Conservation (phyloP, 2,113 vertebrate species). For the Ophthalmolycus amberensis region DNA sequence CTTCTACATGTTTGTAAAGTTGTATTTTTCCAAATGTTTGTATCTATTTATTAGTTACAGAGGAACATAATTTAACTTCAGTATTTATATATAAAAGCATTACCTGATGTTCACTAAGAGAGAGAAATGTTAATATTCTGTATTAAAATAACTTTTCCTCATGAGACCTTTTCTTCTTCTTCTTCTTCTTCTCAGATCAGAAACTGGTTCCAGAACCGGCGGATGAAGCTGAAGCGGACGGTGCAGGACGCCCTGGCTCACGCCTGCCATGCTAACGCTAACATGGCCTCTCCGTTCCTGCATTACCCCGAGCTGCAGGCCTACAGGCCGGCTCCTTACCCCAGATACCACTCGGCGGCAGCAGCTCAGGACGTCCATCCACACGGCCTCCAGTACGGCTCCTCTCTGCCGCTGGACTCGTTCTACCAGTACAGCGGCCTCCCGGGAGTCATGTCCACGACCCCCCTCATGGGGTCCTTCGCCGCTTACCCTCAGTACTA, state of each 20-base stretch:
- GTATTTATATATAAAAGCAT: neutral
- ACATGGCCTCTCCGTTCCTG: conserved; percentile 76
- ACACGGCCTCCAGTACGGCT: conserved; percentile 70
- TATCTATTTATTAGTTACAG: neutral
- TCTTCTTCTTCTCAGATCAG: conserved; percentile 83
- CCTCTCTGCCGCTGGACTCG: conserved; percentile 72
- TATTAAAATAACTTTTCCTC: neutral
- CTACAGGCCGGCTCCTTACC: conserved; percentile 74
- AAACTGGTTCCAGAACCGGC: conserved; percentile 92
- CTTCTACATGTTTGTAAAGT: neutral
- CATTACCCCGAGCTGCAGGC: conserved; percentile 80
- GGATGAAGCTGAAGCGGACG: conserved; percentile 90
- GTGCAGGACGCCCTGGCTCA: conserved; percentile 86
- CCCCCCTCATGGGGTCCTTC: conserved; percentile 65
- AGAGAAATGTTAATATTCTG: neutral
- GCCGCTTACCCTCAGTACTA: neutral
- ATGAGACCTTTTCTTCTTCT: neutral
- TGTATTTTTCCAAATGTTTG: neutral
- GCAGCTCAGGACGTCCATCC: conserved; percentile 64
- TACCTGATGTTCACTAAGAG: neutral
- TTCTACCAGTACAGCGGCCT: conserved; percentile 76
- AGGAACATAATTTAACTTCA: neutral
- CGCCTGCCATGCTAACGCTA: conserved; percentile 79
- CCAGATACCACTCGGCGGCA: conserved; percentile 61
- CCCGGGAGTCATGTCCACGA: conserved; percentile 52